Evolutionary conservation across 2,113 vertebrate species (phyloP).

Genomic region (Scopus umbretta): DNA sequence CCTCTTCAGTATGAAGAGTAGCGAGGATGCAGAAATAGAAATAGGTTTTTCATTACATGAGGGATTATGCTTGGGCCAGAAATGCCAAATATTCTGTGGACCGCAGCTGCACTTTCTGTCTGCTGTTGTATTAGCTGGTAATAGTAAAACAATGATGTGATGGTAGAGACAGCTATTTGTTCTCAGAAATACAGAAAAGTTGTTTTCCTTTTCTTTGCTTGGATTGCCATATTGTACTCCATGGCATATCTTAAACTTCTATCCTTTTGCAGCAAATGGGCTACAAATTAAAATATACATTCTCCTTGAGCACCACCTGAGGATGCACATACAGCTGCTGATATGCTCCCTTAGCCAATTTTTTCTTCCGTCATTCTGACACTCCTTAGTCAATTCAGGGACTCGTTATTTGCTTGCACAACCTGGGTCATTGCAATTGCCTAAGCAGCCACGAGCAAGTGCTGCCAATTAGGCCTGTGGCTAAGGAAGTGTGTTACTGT

Average conservation of each 20-base stretch:
- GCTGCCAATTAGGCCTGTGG: neutral
- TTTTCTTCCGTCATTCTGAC: neutral
- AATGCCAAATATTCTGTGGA: conserved; percentile 69
- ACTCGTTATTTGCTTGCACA: neutral
- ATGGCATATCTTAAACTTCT: conserved; percentile 41
- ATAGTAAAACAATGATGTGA: conserved; percentile 75
- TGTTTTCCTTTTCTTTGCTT: conserved; percentile 48
- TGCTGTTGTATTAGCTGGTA: conserved; percentile 78
- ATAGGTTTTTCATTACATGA: conserved; percentile 81
- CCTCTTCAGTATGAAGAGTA: conserved; percentile 77
- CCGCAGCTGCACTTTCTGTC: conserved; percentile 76
- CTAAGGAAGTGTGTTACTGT: neutral
- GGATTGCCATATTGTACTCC: conserved; percentile 52
- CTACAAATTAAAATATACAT: conserved; percentile 42
- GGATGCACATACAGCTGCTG: neutral
- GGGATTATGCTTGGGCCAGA: conserved; percentile 74
- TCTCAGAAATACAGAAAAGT: conserved; percentile 62
- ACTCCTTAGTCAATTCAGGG: neutral
- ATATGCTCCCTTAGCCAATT: neutral
- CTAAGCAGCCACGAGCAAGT: neutral
- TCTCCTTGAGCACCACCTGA: conserved; percentile 39
- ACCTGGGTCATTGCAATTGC: neutral
- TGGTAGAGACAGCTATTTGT: conserved; percentile 55
- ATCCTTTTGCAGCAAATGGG: conserved; percentile 44
- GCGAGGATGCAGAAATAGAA: conserved; percentile 77